A percentile compares a stretch with the other conserved stretches of the same genome.
phyloP scores from a whole-genome alignment of 2,888 invertebrate genomes.

The Antitype chi region DNA sequence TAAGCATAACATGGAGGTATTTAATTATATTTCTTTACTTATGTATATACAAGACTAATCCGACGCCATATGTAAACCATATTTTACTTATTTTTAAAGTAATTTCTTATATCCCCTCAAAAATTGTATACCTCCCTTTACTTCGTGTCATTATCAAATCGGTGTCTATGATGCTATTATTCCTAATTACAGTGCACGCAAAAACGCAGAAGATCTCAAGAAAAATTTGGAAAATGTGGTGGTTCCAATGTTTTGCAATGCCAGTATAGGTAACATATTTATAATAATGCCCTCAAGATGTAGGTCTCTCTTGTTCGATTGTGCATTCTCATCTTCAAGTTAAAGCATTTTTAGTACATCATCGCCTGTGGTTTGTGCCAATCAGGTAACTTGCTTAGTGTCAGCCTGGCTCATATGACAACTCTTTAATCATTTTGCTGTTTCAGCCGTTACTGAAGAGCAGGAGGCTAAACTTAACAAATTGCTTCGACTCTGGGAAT shows the following conservation, averaged over 20 bases:
- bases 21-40: constrained; percentile 21
- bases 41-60: constrained; percentile 22
- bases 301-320: constrained; percentile 87
- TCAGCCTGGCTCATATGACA: constrained; percentile 80
- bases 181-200: constrained; percentile 96
- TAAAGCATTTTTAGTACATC: constrained; percentile 84
- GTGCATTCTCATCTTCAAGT: constrained; percentile 85
- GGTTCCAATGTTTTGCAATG: constrained; percentile 99
- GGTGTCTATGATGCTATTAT: constrained; percentile 90
- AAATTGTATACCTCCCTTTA: constrained; percentile 69
- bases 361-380: constrained; percentile 85
- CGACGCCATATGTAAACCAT: constrained; percentile 36
- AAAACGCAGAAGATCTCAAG: constrained; percentile 98
- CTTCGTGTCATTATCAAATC: constrained; percentile 78
- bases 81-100: constrained; percentile 35
- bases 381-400: constrained; percentile 88
- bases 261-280: constrained; percentile 93
- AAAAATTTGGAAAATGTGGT: constrained; percentile 98
- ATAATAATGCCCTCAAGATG: constrained; percentile 89
- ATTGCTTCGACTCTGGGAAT: constrained; percentile 98
- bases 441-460: constrained; percentile 95
- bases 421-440: constrained; percentile 85
- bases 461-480: constrained; percentile 98
- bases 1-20: constrained; percentile 32
- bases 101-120: constrained; percentile 20